Evolutionary conservation across 2,797 vertebrate genomes (phyloP).

Genomic region (Craterocephalus amniculus): DNA sequence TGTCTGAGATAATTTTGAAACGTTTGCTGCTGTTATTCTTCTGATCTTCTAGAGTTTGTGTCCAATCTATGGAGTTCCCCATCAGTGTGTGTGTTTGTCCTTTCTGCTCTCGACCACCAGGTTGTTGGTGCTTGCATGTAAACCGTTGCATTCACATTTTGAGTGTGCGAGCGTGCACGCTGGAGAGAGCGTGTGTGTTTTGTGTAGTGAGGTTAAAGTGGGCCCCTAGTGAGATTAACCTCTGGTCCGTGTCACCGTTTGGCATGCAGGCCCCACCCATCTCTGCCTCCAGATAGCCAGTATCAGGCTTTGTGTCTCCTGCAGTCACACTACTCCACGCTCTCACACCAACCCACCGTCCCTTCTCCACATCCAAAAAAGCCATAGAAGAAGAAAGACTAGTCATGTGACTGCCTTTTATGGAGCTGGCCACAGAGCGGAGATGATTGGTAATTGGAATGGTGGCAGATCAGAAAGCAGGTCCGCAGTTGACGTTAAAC

Average conservation of each 20-base stretch:
- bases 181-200: slow-evolving; percentile 66
- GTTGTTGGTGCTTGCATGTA: slow-evolving; percentile 56
- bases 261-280: slow-evolving; percentile 86
- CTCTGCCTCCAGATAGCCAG: slow-evolving; percentile 83
- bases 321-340: slow-evolving; percentile 71
- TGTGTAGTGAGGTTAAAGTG: slow-evolving; percentile 87
- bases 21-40: slow-evolving; percentile 65
- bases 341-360: slow-evolving; percentile 37
- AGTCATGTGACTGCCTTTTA: slow-evolving; percentile 89
- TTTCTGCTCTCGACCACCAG: slow-evolving; percentile 33
- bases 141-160: slow-evolving; percentile 53
- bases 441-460: slow-evolving; percentile 77
- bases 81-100: slow-evolving; percentile 21
- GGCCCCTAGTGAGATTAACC: slow-evolving; percentile 87
- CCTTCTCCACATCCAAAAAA: slow-evolving; percentile 72
- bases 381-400: slow-evolving; percentile 80
- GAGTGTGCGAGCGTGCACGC: slow-evolving; percentile 21
- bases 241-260: slow-evolving; percentile 86
- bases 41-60: slow-evolving; percentile 54
- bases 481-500: slow-evolving; percentile 33
- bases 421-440: slow-evolving; percentile 79
- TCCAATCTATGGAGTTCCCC: slow-evolving; percentile 65
- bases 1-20: slow-evolving; percentile 76
- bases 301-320: slow-evolving; percentile 89
- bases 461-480: slow-evolving; percentile 61